phyloP scores from a whole-genome alignment of 2,797 vertebrate genomes.

The Epinephelus malabaricus region DNA sequence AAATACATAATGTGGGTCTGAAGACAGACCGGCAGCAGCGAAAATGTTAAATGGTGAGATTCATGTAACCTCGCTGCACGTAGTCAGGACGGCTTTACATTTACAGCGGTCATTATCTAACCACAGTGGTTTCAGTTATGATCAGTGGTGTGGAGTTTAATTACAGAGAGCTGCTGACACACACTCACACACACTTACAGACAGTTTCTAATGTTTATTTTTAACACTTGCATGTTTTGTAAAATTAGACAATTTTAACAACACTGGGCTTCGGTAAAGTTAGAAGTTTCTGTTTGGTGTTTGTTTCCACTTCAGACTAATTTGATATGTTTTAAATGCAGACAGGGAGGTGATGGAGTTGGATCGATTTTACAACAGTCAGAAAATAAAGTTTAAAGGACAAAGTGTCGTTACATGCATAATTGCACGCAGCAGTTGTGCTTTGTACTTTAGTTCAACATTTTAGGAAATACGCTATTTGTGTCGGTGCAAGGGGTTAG shows the following conservation, averaged over 20 bases:
- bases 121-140: conserved; percentile 43
- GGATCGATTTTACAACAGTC: conserved; percentile 49
- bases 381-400: conserved; percentile 57
- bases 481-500: no score
- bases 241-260: conserved; percentile 61
- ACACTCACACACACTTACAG: conserved; percentile 28
- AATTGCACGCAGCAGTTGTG: conserved; percentile 19
- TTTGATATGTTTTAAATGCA: conserved; percentile 54
- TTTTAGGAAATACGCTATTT: neutral
- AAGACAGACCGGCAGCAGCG: neutral
- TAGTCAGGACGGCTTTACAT: conserved; percentile 15
- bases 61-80: conserved; percentile 29
- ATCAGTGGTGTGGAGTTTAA: conserved; percentile 57
- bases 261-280: conserved; percentile 33
- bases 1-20: neutral
- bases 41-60: neutral
- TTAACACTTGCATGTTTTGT: conserved; percentile 50
- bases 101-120: conserved; percentile 27
- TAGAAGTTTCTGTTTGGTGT: conserved; percentile 19
- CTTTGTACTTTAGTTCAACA: conserved; percentile 5
- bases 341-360: conserved; percentile 19
- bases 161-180: conserved; percentile 56
- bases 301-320: conserved; percentile 42
- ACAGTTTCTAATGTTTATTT: conserved; percentile 72
- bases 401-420: conserved; percentile 45